These are phyloP conservation scores for Poicephalus gulielmi DNA, from an alignment of 2,113 vertebrate species.

Conservation along the genomic window DNA sequence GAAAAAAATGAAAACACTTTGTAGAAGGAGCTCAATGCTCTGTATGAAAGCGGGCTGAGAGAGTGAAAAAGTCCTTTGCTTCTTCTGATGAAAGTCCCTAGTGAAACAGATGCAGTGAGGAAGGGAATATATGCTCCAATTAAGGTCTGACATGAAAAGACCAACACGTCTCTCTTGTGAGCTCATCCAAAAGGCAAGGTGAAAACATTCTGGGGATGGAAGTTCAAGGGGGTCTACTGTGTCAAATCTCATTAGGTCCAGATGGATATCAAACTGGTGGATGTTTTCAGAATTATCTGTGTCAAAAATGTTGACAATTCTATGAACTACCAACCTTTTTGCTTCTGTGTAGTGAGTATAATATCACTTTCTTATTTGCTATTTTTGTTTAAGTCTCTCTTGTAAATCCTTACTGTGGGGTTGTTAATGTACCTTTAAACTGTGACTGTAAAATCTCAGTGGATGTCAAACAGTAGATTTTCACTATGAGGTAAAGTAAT, in stretches of 20 bases:
- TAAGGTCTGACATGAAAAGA: slow-evolving; percentile 56
- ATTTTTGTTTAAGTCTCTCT: background rate
- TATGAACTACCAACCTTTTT: background rate
- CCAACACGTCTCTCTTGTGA: slow-evolving; percentile 39
- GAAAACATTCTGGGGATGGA: slow-evolving; percentile 38
- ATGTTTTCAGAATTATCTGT: slow-evolving; percentile 54
- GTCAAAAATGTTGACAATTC: slow-evolving; percentile 44
- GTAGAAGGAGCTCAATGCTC: slow-evolving; percentile 35
- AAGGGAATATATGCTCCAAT: slow-evolving; percentile 55
- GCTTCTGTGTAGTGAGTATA: background rate
- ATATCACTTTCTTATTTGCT: background rate
- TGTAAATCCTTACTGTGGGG: background rate
- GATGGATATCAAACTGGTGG: slow-evolving; percentile 41
- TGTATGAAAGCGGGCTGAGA: slow-evolving; percentile 2
- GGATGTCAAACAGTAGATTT: background rate
- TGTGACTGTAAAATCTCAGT: background rate
- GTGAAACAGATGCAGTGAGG: slow-evolving; percentile 39
- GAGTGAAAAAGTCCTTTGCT: slow-evolving; percentile 38
- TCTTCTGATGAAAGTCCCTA: slow-evolving; percentile 28
- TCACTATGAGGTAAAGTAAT: background rate
- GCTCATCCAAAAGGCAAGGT: slow-evolving; percentile 51
- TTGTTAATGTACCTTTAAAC: background rate
- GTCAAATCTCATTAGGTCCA: slow-evolving; percentile 45
- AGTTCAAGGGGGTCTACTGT: slow-evolving; percentile 37
- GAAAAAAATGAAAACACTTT: background rate